Evolutionary conservation across 2,888 invertebrate species (phyloP).

Genomic region (Drosophila nr. perissopoda): DNA sequence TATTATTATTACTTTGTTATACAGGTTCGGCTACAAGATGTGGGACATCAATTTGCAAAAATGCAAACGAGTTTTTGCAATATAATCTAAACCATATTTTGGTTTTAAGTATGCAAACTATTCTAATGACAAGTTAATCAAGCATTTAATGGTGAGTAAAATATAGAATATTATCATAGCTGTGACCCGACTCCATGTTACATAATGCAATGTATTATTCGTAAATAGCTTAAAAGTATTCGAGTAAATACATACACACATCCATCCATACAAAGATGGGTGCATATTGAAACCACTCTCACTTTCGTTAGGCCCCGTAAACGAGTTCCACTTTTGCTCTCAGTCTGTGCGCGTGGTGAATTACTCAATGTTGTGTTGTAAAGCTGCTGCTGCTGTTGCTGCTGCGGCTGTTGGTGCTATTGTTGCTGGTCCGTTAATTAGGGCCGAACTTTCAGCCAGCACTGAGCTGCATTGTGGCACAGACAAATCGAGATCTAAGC

Average conservation of each 20-base stretch:
- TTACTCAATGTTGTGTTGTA: slow-evolving; percentile 62
- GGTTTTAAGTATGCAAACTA: not conserved
- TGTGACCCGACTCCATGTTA: not conserved
- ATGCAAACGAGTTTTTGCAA: slow-evolving; percentile 2
- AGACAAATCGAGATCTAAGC: slow-evolving; percentile 64
- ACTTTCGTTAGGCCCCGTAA: slow-evolving; percentile 67
- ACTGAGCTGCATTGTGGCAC: slow-evolving; percentile 58
- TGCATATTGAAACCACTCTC: slow-evolving; percentile 60
- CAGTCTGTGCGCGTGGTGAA: slow-evolving; percentile 56
- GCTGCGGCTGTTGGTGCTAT: not conserved
- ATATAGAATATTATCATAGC: not conserved
- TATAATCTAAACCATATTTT: not conserved
- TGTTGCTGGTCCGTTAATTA: slow-evolving; percentile 62
- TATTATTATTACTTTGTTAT: not conserved
- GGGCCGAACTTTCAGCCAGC: slow-evolving; percentile 58
- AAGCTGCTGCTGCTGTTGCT: slow-evolving; percentile 38
- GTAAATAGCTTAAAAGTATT: not conserved
- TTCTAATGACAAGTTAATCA: not conserved
- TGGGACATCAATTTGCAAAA: slow-evolving; percentile 2
- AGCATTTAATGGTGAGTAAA: not conserved
- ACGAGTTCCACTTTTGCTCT: slow-evolving; percentile 73
- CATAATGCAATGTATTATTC: slow-evolving; percentile 9
- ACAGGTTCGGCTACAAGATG: not conserved
- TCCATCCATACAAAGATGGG: slow-evolving; percentile 5
- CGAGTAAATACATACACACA: slow-evolving; percentile 5